phyloP scores from a whole-genome alignment of 1,140 invertebrate species.

The Stegodyphus mimosarum region DNA sequence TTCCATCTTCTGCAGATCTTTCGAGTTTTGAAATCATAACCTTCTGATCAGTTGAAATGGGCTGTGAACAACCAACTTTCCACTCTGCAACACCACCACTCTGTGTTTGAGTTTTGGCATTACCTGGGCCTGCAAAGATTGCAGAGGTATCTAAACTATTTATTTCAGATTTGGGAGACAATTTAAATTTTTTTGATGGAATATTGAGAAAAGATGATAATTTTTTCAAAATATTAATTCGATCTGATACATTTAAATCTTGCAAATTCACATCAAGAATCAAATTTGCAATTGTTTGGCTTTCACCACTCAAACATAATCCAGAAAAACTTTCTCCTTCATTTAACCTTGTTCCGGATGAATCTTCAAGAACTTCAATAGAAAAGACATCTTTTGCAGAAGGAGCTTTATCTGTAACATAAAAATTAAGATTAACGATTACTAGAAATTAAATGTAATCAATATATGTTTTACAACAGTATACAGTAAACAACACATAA shows the following conservation, averaged over 20 bases:
- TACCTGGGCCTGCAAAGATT: constrained; percentile 74
- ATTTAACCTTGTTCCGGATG: constrained; percentile 8
- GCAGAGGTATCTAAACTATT: constrained; percentile 69
- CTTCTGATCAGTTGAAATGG: constrained; percentile 72
- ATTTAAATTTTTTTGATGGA: constrained; percentile 69
- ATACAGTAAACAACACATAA: too few species aligned
- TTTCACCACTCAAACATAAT: constrained; percentile 65
- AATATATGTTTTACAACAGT: too few species aligned
- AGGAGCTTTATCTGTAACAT: constrained; percentile 64
- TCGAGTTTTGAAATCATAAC: constrained; percentile 74
- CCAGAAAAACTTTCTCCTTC: constrained; percentile 25
- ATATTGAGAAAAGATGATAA: constrained; percentile 65
- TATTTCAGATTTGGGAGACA: constrained; percentile 66
- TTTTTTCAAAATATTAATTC: constrained; percentile 64
- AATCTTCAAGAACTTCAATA: constrained; percentile 71
- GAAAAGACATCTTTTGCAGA: constrained; percentile 71
- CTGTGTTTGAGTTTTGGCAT: constrained; percentile 70
- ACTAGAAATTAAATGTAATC: too few species aligned
- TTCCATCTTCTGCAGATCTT: constrained; percentile 74
- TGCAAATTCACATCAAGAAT: constrained; percentile 67
- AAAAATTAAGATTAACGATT: not conserved
- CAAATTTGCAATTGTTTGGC: constrained; percentile 67
- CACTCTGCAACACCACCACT: constrained; percentile 72
- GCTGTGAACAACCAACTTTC: constrained; percentile 78
- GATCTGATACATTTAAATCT: constrained; percentile 61